Percentiles rank a stretch among this genome's conserved stretches.
Conservation (phyloP, 2,888 invertebrate genomes). For the Clanis bilineata region DNA sequence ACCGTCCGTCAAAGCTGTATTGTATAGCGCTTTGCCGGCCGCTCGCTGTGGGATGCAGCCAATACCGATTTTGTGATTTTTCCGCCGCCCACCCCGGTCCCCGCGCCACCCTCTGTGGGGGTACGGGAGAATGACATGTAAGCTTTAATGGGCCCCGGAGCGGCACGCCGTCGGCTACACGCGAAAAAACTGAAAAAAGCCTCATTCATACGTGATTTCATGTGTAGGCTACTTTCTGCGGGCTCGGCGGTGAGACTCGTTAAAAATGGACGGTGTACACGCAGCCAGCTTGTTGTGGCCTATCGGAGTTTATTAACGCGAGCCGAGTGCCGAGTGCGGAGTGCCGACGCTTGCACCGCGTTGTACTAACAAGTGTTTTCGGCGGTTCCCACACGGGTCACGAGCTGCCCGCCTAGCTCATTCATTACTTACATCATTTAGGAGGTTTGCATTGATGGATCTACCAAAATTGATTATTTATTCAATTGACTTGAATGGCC, state of each 20-base stretch:
- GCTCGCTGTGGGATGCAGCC: slow-evolving; percentile 68
- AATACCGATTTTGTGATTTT: slow-evolving; percentile 80
- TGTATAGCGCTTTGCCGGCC: slow-evolving; percentile 65
- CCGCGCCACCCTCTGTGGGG: slow-evolving; percentile 37
- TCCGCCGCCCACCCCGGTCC: slow-evolving; percentile 44
- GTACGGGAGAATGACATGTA: slow-evolving; percentile 74
- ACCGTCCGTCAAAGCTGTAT: slow-evolving; percentile 80
- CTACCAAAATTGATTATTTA: background rate
- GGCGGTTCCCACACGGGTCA: slow-evolving; percentile 34
- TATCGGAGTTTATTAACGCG: slow-evolving; percentile 75
- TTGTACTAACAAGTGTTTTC: slow-evolving; percentile 54
- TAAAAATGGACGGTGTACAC: slow-evolving; percentile 78
- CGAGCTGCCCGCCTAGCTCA: slow-evolving; percentile 8
- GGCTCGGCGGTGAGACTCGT: slow-evolving; percentile 74
- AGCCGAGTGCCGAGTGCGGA: slow-evolving; percentile 38
- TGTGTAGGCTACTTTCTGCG: slow-evolving; percentile 80
- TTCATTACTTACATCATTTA: slow-evolving; percentile 5
- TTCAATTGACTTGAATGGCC: background rate
- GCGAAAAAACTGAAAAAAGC: slow-evolving; percentile 78
- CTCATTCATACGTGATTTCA: slow-evolving; percentile 82
- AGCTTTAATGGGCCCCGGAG: slow-evolving; percentile 78
- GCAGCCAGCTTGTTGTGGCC: slow-evolving; percentile 74
- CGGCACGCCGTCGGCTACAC: slow-evolving; percentile 72
- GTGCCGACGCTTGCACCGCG: slow-evolving; percentile 50
- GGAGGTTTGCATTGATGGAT: slow-evolving; percentile 14